These are phyloP conservation scores for Drosophila dives DNA, from an alignment of 2,888 invertebrate genomes.

Conservation along the genomic window DNA sequence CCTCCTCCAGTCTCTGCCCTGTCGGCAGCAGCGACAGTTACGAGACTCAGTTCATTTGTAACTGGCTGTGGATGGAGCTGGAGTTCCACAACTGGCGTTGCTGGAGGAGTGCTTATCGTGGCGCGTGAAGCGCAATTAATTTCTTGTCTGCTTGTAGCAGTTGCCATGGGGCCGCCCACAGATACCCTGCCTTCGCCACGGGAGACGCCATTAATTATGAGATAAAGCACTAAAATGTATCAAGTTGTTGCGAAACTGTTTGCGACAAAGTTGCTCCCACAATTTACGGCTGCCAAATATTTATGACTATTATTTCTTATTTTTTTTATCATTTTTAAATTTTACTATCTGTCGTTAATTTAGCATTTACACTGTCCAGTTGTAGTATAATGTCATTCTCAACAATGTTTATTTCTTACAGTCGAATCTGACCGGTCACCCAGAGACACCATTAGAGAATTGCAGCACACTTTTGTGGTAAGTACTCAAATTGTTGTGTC, in stretches of 20 bases:
- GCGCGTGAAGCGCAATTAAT: conserved; percentile 80
- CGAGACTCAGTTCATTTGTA: conserved; percentile 72
- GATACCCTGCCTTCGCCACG: conserved; percentile 7
- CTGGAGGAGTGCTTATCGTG: conserved; percentile 71
- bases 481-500: conserved; percentile 37
- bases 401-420: conserved; percentile 33
- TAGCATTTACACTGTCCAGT: conserved; percentile 32
- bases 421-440: not conserved
- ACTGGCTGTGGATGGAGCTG: conserved; percentile 42
- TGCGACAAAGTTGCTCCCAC: conserved; percentile 77
- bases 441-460: not conserved
- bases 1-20: conserved; percentile 2
- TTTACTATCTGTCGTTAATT: conserved; percentile 48
- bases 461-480: conserved; percentile 37
- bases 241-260: conserved; percentile 74
- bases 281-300: conserved; percentile 70
- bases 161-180: conserved; percentile 41
- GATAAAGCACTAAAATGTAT: conserved; percentile 81
- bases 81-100: conserved; percentile 4
- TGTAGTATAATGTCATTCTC: not conserved
- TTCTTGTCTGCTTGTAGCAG: conserved; percentile 75
- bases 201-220: conserved; percentile 78
- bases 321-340: conserved; percentile 43
- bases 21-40: conserved; percentile 47
- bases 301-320: conserved; percentile 38